These are phyloP conservation scores for Psittacula echo DNA, from an alignment of 2,797 vertebrate genomes.

Conservation along the genomic window DNA sequence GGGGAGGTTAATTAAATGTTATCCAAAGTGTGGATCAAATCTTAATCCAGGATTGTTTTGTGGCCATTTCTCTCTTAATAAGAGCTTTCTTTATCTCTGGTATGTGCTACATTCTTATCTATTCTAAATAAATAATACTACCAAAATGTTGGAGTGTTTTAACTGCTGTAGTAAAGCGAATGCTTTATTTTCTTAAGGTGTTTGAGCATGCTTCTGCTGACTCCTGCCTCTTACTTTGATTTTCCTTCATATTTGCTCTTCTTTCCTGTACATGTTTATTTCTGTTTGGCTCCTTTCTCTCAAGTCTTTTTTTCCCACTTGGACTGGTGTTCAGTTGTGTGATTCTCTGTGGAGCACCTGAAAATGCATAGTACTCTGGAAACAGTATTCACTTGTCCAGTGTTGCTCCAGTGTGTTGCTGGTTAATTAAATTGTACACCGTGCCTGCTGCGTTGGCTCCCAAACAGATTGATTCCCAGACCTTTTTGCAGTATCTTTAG, in stretches of 20 bases:
- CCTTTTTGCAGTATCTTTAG: neutral
- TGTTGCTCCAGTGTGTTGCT: neutral
- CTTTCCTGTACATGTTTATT: neutral
- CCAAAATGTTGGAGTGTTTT: neutral
- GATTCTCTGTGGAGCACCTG: neutral
- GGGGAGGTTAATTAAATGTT: neutral
- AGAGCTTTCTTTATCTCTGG: neutral
- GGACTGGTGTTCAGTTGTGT: neutral
- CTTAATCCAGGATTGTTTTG: neutral
- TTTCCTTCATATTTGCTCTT: neutral
- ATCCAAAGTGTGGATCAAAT: neutral
- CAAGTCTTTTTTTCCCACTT: neutral
- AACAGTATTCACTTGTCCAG: neutral
- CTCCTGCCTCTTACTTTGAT: neutral
- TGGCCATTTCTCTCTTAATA: neutral
- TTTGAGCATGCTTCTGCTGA: neutral
- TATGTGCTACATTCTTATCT: neutral
- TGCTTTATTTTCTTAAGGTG: neutral
- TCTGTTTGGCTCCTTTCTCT: neutral
- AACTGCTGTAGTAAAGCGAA: neutral
- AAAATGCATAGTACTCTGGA: neutral
- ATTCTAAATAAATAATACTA: neutral
- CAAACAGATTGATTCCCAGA: neutral
- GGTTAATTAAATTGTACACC: neutral
- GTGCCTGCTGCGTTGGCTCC: neutral